Percentiles rank a stretch among this genome's conserved stretches.
These are phyloP conservation scores for Eristalis pertinax DNA, from an alignment of 2,888 invertebrate species.

Conservation along the genomic window DNA sequence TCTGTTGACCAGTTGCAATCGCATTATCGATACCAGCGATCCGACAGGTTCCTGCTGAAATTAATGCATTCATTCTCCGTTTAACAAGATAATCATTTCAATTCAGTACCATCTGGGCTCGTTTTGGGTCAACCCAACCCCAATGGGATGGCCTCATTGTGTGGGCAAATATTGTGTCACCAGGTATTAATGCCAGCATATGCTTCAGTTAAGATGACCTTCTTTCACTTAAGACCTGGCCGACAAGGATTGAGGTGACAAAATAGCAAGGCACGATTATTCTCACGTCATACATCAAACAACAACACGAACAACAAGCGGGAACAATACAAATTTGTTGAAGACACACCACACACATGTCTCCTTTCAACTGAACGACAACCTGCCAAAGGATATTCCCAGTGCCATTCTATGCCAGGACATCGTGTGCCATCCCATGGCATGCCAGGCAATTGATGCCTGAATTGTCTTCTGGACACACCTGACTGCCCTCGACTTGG, in stretches of 20 bases:
- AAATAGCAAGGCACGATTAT: slow-evolving; percentile 62
- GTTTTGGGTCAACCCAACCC: slow-evolving; percentile 31
- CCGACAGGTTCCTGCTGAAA: slow-evolving; percentile 20
- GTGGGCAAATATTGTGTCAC: slow-evolving; percentile 38
- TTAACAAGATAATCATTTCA: slow-evolving; percentile 71
- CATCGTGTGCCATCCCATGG: not conserved
- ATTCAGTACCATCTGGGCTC: slow-evolving; percentile 29
- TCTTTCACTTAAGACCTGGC: not conserved
- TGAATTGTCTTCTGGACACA: slow-evolving; percentile 58
- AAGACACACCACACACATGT: not conserved
- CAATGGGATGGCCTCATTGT: slow-evolving; percentile 10
- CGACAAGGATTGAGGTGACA: slow-evolving; percentile 43
- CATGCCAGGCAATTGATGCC: slow-evolving; percentile 59
- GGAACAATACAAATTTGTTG: not conserved
- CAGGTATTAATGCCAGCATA: slow-evolving; percentile 6
- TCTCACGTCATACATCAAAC: slow-evolving; percentile 57
- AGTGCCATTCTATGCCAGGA: not conserved
- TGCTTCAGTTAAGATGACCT: not conserved
- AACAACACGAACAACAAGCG: slow-evolving; percentile 34
- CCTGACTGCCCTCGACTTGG: slow-evolving; percentile 49
- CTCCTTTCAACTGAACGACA: not conserved
- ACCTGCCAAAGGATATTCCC: slow-evolving; percentile 7
- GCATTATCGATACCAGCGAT: slow-evolving; percentile 49
- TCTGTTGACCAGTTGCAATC: slow-evolving; percentile 68
- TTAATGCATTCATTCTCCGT: slow-evolving; percentile 64